phyloP scores from a whole-genome alignment of 2,888 invertebrate genomes.

The Marasmarcha lunaedactyla region DNA sequence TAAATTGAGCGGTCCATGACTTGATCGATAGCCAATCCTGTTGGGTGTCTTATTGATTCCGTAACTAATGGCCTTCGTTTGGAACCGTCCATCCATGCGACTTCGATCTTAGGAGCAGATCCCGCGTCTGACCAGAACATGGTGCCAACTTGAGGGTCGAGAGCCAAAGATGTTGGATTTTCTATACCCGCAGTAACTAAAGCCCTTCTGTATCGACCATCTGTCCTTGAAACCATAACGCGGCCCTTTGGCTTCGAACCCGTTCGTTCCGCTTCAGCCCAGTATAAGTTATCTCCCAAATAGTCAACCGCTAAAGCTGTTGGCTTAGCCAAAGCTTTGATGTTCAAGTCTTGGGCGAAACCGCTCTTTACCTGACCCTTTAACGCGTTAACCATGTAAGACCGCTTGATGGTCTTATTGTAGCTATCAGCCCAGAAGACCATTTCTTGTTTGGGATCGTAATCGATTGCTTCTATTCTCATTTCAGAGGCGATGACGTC shows the following conservation, averaged over 20 bases:
- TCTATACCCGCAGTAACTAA: constrained; percentile 84
- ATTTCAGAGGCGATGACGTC: constrained; percentile 87
- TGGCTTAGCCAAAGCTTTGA: constrained; percentile 86
- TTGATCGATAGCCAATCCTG: constrained; percentile 91
- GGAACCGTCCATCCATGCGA: constrained; percentile 97
- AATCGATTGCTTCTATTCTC: constrained; percentile 92
- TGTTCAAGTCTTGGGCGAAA: constrained; percentile 87
- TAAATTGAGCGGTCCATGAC: constrained; percentile 90
- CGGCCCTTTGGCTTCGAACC: constrained; percentile 81
- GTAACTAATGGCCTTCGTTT: constrained; percentile 85
- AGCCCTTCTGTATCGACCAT: constrained; percentile 88
- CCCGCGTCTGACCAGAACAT: constrained; percentile 97
- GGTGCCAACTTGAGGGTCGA: constrained; percentile 87
- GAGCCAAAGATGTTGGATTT: constrained; percentile 87
- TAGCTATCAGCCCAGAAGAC: constrained; percentile 97
- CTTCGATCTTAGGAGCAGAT: constrained; percentile 91
- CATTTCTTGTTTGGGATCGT: constrained; percentile 84
- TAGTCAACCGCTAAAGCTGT: constrained; percentile 94
- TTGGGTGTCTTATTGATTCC: constrained; percentile 86
- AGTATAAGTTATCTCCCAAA: constrained; percentile 93
- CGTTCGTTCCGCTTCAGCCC: constrained; percentile 87
- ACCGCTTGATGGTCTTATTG: constrained; percentile 90
- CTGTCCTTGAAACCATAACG: constrained; percentile 89
- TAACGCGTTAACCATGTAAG: constrained; percentile 86
- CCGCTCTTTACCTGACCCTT: constrained; percentile 84